phyloP scores from a whole-genome alignment of 2,113 vertebrate genomes.

The Coptodon rendalli region DNA sequence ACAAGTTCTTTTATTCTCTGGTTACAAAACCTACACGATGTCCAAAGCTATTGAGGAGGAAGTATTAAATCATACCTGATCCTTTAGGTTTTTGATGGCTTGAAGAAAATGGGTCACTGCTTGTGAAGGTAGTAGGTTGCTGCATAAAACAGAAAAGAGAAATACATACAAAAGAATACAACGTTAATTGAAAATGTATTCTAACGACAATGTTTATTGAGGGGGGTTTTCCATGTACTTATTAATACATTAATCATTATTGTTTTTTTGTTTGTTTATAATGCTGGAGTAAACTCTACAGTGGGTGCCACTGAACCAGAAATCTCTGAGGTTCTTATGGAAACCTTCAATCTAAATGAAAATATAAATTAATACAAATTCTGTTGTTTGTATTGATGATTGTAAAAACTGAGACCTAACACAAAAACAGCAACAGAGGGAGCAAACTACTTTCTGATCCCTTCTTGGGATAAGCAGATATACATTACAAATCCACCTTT shows the following conservation, averaged over 20 bases:
- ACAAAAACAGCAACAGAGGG: neutral
- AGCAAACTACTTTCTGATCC: neutral
- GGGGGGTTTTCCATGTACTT: neutral
- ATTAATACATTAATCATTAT: neutral
- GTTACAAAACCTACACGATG: neutral
- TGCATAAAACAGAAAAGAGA: constrained; percentile 4
- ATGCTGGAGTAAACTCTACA: neutral
- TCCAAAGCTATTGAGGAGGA: neutral
- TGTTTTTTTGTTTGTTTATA: neutral
- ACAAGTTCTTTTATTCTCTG: neutral
- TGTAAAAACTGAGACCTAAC: neutral
- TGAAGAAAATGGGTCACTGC: constrained; percentile 84
- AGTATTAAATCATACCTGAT: constrained; percentile 72
- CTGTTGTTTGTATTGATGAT: neutral
- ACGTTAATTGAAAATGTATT: neutral
- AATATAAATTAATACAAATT: neutral
- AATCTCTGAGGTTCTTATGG: neutral
- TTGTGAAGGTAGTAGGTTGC: constrained; percentile 82
- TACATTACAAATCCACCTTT: neutral
- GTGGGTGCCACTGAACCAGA: neutral
- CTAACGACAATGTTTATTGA: neutral
- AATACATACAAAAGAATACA: neutral
- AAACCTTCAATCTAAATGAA: neutral
- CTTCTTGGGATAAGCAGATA: neutral
- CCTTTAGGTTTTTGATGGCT: constrained; percentile 83